A percentile compares a stretch with the other conserved stretches of the same genome.
phyloP scores from a whole-genome alignment of 23 tunicate genomes.

The Phallusia fumigata region DNA sequence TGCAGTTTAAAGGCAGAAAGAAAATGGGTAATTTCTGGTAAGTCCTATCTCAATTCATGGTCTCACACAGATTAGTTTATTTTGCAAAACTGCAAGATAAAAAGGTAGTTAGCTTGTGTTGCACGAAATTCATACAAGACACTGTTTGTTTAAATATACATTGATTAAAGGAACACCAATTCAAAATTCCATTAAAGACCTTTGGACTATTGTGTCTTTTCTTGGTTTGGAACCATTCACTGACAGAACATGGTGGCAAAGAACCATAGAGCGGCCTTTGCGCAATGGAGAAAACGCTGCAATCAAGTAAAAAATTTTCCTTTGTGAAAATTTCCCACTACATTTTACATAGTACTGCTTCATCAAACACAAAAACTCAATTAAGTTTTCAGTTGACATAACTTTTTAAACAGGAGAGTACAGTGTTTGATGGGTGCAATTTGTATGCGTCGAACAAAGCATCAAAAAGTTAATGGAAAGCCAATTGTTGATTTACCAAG shows the following conservation, averaged over 20 bases:
- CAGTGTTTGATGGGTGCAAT: conserved; percentile 30
- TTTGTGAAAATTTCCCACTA: no score
- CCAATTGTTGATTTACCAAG: conserved; percentile 31
- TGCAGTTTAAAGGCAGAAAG: conserved; percentile 35
- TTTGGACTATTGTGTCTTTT: conserved; percentile 30
- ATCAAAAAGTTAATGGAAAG: conserved; percentile 39
- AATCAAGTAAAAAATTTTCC: neutral
- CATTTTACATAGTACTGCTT: no score
- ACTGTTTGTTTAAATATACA: no score
- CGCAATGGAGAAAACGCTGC: conserved; percentile 33
- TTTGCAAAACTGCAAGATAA: neutral
- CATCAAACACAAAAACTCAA: no score
- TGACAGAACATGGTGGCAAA: conserved; percentile 35
- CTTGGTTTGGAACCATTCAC: conserved; percentile 24
- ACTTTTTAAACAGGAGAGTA: conserved; percentile 21
- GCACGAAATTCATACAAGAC: no score
- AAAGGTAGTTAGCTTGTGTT: no score
- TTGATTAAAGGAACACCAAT: conserved; percentile 39
- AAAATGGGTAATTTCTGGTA: conserved; percentile 47
- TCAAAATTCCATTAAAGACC: conserved; percentile 39
- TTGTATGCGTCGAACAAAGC: conserved; percentile 39
- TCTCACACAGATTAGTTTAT: neutral
- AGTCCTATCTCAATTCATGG: no score
- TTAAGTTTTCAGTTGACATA: no score
- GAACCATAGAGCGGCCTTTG: conserved; percentile 39